Evolutionary conservation across 2,113 vertebrate genomes (phyloP).

Genomic region (Vidua macroura): DNA sequence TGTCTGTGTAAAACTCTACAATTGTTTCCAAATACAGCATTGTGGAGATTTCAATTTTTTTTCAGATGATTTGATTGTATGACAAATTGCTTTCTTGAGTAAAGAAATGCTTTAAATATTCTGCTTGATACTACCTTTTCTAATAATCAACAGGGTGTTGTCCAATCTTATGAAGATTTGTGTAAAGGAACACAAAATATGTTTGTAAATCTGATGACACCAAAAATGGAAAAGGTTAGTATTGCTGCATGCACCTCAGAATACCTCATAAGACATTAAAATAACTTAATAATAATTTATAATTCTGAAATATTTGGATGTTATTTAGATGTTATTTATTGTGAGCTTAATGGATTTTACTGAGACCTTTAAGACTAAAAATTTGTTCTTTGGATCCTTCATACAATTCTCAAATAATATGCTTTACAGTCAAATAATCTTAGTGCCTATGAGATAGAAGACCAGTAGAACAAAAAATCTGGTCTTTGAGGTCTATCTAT

Average conservation of each 20-base stretch:
- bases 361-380: not conserved
- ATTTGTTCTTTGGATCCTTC: not conserved
- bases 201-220: conserved; percentile 76
- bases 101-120: not conserved
- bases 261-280: not conserved
- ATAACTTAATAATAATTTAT: not conserved
- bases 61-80: not conserved
- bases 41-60: not conserved
- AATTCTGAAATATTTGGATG: not conserved
- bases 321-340: not conserved
- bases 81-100: not conserved
- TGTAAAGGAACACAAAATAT: conserved; percentile 71
- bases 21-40: not conserved
- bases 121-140: not conserved
- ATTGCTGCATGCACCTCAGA: not conserved
- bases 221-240: conserved; percentile 79
- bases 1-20: not conserved
- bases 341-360: not conserved
- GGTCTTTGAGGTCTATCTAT: not conserved
- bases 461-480: not conserved
- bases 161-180: conserved; percentile 76
- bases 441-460: not conserved
- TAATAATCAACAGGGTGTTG: conserved; percentile 70
- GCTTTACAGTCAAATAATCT: not conserved
- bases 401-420: not conserved